A percentile compares a stretch with the other conserved stretches of the same genome.
Conservation (phyloP, 2,113 vertebrate genomes). For the Origma solitaria region DNA sequence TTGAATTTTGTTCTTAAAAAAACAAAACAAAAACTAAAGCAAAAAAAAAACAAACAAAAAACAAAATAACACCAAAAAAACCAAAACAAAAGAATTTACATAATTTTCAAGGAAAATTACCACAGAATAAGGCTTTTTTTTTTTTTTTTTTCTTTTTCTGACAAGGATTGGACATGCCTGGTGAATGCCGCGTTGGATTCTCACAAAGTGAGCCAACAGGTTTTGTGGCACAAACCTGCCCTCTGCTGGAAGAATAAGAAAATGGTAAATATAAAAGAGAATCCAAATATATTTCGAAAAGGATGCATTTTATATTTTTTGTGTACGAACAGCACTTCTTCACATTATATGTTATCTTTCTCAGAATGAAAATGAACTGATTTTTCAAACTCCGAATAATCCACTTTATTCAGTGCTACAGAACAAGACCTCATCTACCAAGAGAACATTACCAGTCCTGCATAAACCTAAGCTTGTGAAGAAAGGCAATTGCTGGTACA, state of each 20-base stretch:
- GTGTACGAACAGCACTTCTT: neutral
- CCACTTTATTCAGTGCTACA: neutral
- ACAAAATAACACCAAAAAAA: no score
- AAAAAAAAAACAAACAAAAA: no score
- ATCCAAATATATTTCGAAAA: neutral
- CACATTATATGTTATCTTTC: neutral
- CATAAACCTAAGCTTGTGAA: neutral
- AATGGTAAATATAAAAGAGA: neutral
- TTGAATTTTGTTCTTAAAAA: no score
- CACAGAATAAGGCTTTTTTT: neutral
- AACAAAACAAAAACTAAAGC: no score
- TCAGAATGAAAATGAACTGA: neutral
- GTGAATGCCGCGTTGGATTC: neutral
- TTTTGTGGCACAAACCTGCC: slow-evolving; percentile 27
- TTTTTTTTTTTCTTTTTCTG: neutral
- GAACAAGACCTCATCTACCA: neutral
- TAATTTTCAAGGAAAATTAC: neutral
- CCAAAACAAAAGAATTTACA: no score
- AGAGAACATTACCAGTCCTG: neutral
- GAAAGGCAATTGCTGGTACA: neutral
- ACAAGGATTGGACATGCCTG: neutral
- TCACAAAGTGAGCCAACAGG: neutral
- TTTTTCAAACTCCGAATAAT: neutral
- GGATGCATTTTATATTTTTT: neutral
- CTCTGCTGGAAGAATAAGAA: slow-evolving; percentile 37